Evolutionary conservation across 2,113 vertebrate genomes (phyloP).

Genomic region (Brachyhypopomus gauderio): DNA sequence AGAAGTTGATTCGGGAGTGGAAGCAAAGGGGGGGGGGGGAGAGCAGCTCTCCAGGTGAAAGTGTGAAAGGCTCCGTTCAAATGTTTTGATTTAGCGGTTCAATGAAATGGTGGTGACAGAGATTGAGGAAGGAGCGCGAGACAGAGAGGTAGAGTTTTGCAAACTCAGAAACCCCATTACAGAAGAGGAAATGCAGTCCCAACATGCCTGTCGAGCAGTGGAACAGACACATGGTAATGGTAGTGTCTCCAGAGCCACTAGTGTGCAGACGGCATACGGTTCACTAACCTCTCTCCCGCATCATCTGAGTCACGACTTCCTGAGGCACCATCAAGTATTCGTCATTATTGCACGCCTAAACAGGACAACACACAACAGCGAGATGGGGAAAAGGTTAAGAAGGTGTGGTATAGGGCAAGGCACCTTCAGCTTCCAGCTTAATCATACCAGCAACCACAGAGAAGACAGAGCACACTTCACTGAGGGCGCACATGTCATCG

Average conservation of each 20-base stretch:
- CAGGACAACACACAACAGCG: neutral
- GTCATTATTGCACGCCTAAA: slow-evolving; percentile 81
- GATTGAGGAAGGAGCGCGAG: neutral
- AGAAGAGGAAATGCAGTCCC: neutral
- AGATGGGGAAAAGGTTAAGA: no score
- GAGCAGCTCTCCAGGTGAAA: neutral
- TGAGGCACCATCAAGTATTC: slow-evolving; percentile 78
- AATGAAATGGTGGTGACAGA: neutral
- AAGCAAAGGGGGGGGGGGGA: no score
- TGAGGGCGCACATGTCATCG: no score
- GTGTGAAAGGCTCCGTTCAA: neutral
- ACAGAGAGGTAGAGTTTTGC: neutral
- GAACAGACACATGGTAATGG: neutral
- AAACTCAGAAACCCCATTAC: neutral
- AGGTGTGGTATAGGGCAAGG: no score
- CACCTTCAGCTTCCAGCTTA: no score
- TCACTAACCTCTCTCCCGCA: slow-evolving; percentile 62
- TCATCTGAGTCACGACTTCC: slow-evolving; percentile 74
- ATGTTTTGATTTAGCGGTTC: neutral
- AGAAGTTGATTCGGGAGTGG: no score
- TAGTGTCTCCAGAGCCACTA: neutral
- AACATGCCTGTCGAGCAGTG: neutral
- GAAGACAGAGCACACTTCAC: no score
- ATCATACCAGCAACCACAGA: no score
- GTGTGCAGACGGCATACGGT: neutral